A percentile compares a stretch with the other conserved stretches of the same genome.
These are phyloP conservation scores for Sepiola atlantica DNA, from an alignment of 2,888 invertebrate genomes.

Conservation along the genomic window DNA sequence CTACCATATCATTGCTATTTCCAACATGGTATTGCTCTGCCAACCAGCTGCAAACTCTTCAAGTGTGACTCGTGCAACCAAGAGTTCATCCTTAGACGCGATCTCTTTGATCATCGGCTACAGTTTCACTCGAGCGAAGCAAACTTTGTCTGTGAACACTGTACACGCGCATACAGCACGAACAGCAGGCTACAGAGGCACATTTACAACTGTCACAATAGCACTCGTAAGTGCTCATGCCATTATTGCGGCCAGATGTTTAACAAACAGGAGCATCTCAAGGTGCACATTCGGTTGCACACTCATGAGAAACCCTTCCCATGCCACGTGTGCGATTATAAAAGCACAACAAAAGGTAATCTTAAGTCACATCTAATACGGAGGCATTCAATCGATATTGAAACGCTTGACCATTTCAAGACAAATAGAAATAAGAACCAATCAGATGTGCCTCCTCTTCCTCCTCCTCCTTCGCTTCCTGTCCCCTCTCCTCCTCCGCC, in stretches of 20 bases:
- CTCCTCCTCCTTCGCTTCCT: neutral
- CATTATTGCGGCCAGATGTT: slow-evolving; percentile 63
- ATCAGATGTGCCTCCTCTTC: neutral
- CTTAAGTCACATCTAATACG: slow-evolving; percentile 63
- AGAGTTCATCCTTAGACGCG: slow-evolving; percentile 67
- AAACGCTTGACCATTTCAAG: slow-evolving; percentile 37
- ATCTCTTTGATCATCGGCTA: slow-evolving; percentile 63
- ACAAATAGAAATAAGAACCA: neutral
- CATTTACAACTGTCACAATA: slow-evolving; percentile 65
- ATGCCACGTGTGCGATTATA: slow-evolving; percentile 64
- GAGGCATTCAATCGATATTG: slow-evolving; percentile 37
- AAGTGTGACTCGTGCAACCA: slow-evolving; percentile 67
- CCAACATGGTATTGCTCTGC: slow-evolving; percentile 65
- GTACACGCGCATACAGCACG: slow-evolving; percentile 65
- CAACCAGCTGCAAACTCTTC: slow-evolving; percentile 65
- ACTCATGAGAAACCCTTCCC: slow-evolving; percentile 66
- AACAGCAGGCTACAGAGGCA: slow-evolving; percentile 66
- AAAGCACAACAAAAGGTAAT: slow-evolving; percentile 66
- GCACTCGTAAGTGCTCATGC: slow-evolving; percentile 61
- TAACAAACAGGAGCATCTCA: slow-evolving; percentile 66
- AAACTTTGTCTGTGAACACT: slow-evolving; percentile 66
- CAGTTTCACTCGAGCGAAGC: slow-evolving; percentile 62
- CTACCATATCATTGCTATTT: slow-evolving; percentile 70
- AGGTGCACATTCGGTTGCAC: slow-evolving; percentile 65
- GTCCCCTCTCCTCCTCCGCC: neutral